Percentiles rank a stretch among this genome's conserved stretches.
phyloP scores from a whole-genome alignment of 37 sponge, comb jelly and placozoan genomes.

The Oopsacas minuta region DNA sequence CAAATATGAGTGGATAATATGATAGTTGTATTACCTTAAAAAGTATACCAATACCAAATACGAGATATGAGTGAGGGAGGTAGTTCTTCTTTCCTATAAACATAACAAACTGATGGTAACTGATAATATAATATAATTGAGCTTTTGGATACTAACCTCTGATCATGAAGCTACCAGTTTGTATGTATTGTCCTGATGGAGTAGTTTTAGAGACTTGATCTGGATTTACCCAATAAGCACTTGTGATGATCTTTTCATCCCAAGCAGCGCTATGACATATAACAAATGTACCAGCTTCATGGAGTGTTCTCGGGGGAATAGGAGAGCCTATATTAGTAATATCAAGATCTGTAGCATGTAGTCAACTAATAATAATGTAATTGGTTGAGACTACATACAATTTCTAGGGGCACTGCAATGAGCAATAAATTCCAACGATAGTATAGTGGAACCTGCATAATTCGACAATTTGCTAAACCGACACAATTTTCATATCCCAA shows the following conservation, averaged over 20 bases:
- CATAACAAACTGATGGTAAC: no score
- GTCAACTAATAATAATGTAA: no score
- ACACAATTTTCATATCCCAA: no score
- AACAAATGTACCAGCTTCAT: constrained; percentile 87
- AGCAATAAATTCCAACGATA: no score
- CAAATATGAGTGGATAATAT: not conserved
- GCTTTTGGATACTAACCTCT: constrained; percentile 39
- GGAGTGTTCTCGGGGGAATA: constrained; percentile 74
- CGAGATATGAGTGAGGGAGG: constrained; percentile 70
- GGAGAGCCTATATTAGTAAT: constrained; percentile 51
- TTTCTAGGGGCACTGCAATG: not conserved
- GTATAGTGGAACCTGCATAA: no score
- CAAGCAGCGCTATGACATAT: constrained; percentile 92
- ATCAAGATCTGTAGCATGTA: no score
- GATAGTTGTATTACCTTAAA: constrained; percentile 53
- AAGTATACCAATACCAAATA: constrained; percentile 76
- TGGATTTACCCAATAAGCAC: constrained; percentile 89
- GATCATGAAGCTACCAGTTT: constrained; percentile 98
- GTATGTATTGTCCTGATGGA: constrained; percentile 91
- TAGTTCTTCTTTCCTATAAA: constrained; percentile 95
- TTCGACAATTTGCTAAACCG: no score
- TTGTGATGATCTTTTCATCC: constrained; percentile 74
- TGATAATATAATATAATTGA: not conserved
- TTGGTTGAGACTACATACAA: no score
- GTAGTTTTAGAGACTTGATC: constrained; percentile 97